A percentile compares a stretch with the other conserved stretches of the same genome.
Conservation (phyloP, 2,113 vertebrate genomes). For the Actenoides hombroni region DNA sequence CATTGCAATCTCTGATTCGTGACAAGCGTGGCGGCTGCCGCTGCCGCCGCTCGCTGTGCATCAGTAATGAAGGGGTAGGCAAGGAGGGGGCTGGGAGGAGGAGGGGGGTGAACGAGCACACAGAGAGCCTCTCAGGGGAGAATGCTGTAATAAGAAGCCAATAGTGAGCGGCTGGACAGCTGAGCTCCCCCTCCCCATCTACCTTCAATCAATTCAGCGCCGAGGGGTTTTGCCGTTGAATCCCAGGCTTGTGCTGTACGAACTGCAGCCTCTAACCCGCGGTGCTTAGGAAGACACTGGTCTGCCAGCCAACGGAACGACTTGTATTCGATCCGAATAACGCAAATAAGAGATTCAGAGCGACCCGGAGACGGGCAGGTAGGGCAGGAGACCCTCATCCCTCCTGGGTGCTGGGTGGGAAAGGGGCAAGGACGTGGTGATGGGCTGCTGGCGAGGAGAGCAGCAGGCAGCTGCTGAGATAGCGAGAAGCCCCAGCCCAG, state of each 20-base stretch:
- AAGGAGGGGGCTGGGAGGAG: slow-evolving; percentile 69
- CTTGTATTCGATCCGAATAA: not conserved
- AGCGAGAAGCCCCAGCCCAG: not conserved
- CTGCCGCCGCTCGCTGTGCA: slow-evolving; percentile 76
- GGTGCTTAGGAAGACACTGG: not conserved
- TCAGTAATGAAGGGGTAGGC: slow-evolving; percentile 77
- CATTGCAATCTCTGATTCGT: slow-evolving; percentile 76
- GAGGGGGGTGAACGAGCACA: slow-evolving; percentile 77
- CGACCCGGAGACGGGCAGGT: not conserved
- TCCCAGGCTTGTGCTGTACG: not conserved
- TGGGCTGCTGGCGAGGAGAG: not conserved
- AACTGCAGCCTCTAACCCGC: not conserved
- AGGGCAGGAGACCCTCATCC: not conserved
- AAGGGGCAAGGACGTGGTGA: not conserved
- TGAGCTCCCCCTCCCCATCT: slow-evolving; percentile 56
- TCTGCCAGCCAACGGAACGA: not conserved
- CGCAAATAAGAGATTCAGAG: not conserved
- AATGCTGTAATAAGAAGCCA: slow-evolving; percentile 94
- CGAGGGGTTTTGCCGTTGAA: slow-evolving; percentile 33
- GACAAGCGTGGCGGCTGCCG: slow-evolving; percentile 49
- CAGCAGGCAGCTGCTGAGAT: not conserved
- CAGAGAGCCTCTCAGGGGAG: slow-evolving; percentile 79
- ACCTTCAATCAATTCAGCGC: slow-evolving; percentile 46
- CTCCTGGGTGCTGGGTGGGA: not conserved
- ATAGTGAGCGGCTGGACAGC: slow-evolving; percentile 81